These are phyloP conservation scores for Sisor rabdophorus DNA, from an alignment of 2,113 vertebrate genomes.

Conservation along the genomic window DNA sequence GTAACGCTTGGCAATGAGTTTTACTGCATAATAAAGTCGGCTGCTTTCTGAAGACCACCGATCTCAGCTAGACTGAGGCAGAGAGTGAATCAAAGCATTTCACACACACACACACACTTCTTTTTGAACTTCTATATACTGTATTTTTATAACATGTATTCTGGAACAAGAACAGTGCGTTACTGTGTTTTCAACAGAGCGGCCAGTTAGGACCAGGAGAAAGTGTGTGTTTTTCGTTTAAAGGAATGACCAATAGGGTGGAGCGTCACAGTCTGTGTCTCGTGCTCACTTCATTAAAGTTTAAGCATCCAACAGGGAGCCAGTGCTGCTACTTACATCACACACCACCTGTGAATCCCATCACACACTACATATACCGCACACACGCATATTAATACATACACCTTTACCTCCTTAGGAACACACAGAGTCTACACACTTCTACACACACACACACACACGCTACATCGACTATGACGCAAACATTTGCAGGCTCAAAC, in stretches of 20 bases:
- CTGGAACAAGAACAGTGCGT: slow-evolving; percentile 25
- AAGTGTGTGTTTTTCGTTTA: slow-evolving; percentile 43
- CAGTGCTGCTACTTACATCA: slow-evolving; percentile 65
- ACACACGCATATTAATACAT: slow-evolving; percentile 37
- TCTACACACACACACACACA: slow-evolving; percentile 19
- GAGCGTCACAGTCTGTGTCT: slow-evolving; percentile 69
- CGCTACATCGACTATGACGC: slow-evolving; percentile 32
- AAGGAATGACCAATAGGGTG: slow-evolving; percentile 44
- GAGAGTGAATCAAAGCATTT: slow-evolving; percentile 15
- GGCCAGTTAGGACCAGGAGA: slow-evolving; percentile 19
- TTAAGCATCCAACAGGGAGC: slow-evolving; percentile 67
- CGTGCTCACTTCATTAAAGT: slow-evolving; percentile 72
- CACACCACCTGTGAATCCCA: slow-evolving; percentile 70
- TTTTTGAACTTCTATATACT: slow-evolving; percentile 49
- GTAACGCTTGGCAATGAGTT: slow-evolving; percentile 51
- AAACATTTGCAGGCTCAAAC: slow-evolving; percentile 50
- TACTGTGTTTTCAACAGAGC: slow-evolving; percentile 50
- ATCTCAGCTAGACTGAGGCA: slow-evolving; percentile 26
- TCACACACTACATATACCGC: slow-evolving; percentile 54
- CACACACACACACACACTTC: slow-evolving; percentile 35
- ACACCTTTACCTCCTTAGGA: slow-evolving; percentile 51
- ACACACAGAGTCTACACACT: slow-evolving; percentile 39
- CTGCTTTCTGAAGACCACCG: slow-evolving; percentile 55
- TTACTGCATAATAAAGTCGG: slow-evolving; percentile 60
- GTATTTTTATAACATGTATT: slow-evolving; percentile 30